phyloP scores from a whole-genome alignment of 1,140 invertebrate species.

The Eubasilissa regina region DNA sequence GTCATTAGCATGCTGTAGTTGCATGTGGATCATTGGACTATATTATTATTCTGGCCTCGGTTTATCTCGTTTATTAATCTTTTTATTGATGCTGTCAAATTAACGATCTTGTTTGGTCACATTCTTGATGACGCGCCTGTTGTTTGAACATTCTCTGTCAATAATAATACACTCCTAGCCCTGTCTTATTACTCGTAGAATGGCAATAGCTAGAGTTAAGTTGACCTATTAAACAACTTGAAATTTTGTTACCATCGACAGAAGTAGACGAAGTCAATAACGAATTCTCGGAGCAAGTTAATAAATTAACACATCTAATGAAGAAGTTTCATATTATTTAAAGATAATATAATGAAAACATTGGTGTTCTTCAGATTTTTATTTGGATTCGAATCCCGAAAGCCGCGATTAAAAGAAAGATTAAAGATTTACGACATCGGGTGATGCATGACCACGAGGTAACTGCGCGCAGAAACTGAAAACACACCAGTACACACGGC shows the following conservation, averaged over 20 bases:
- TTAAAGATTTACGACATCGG: too few species aligned
- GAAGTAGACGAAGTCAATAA: background rate
- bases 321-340: background rate
- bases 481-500: too few species aligned
- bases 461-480: too few species aligned
- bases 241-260: background rate
- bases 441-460: too few species aligned
- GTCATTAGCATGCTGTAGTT: background rate
- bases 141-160: background rate
- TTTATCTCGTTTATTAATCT: slow-evolving; percentile 35
- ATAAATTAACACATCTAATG: background rate
- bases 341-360: too few species aligned
- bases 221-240: background rate
- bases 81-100: slow-evolving; percentile 25
- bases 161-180: too few species aligned
- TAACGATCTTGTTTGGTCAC: background rate
- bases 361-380: too few species aligned
- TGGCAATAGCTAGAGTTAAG: background rate
- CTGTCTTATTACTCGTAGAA: background rate
- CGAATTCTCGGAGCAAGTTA: background rate
- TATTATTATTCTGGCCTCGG: background rate
- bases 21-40: slow-evolving; percentile 26
- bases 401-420: too few species aligned
- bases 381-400: too few species aligned
- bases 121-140: slow-evolving; percentile 9